Conservation (phyloP, 2,113 vertebrate species). For the Megalops atlanticus region DNA sequence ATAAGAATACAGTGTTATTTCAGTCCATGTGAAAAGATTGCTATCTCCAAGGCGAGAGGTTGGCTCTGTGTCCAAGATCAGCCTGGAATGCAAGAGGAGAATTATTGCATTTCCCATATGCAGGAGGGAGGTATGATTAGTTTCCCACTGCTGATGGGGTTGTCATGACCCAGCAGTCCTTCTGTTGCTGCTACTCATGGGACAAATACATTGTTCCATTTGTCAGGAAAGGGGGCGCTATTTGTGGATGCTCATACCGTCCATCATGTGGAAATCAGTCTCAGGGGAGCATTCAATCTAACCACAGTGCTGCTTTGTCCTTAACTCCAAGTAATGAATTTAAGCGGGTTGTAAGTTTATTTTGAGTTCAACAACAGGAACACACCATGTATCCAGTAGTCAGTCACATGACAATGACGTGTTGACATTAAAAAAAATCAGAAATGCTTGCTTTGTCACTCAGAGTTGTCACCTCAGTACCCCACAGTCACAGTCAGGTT, state of each 20-base stretch:
- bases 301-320: background rate
- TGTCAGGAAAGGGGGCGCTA: constrained; percentile 29
- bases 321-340: background rate
- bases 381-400: too few species aligned
- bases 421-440: background rate
- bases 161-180: constrained; percentile 67
- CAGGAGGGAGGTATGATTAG: constrained; percentile 64
- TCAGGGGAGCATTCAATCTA: background rate
- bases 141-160: constrained; percentile 53
- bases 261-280: background rate
- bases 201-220: constrained; percentile 60
- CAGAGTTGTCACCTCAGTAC: too few species aligned
- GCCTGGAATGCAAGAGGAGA: constrained; percentile 31
- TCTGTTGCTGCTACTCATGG: constrained; percentile 37
- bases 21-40: background rate
- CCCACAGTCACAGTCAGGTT: too few species aligned
- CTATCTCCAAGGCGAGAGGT: background rate
- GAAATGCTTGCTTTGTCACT: too few species aligned
- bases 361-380: too few species aligned
- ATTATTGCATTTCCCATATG: constrained; percentile 56
- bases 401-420: background rate
- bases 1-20: background rate
- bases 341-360: background rate
- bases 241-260: background rate
- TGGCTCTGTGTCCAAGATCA: background rate